Conservation (phyloP, 2,888 invertebrate genomes). For the Sussaba pulchella region DNA sequence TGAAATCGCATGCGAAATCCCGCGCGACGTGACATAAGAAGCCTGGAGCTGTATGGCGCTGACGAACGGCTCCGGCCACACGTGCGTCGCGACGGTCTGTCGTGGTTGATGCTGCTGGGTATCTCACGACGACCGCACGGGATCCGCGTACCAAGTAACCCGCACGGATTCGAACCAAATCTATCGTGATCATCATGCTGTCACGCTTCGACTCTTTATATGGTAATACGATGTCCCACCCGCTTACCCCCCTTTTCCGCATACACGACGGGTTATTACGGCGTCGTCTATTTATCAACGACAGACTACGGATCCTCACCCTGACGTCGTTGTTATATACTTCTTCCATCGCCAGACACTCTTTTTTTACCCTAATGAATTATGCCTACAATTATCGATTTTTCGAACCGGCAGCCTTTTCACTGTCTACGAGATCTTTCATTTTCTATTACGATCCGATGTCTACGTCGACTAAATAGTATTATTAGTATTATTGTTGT, state of each 20-base stretch:
- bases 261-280: conserved; percentile 33
- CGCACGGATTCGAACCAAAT: conserved; percentile 59
- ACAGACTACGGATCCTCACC: conserved; percentile 1
- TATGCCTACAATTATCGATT: conserved; percentile 17
- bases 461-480: neutral
- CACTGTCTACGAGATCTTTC: neutral
- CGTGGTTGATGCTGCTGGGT: conserved; percentile 13
- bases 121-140: conserved; percentile 40
- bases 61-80: neutral
- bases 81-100: conserved; percentile 14
- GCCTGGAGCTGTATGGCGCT: neutral
- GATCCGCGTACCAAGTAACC: conserved; percentile 60
- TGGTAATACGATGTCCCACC: conserved; percentile 33
- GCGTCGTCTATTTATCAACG: conserved; percentile 49
- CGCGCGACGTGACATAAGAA: conserved; percentile 57
- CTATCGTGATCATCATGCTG: conserved; percentile 50
- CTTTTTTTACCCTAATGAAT: neutral
- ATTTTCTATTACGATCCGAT: neutral
- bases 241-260: neutral
- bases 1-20: conserved; percentile 25
- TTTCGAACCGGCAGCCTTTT: neutral
- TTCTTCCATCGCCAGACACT: neutral
- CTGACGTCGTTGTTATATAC: conserved; percentile 10
- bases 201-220: conserved; percentile 51
- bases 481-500: too few relatives aligned